phyloP scores from a whole-genome alignment of 2,888 invertebrate genomes.

The Chloromyia formosa region DNA sequence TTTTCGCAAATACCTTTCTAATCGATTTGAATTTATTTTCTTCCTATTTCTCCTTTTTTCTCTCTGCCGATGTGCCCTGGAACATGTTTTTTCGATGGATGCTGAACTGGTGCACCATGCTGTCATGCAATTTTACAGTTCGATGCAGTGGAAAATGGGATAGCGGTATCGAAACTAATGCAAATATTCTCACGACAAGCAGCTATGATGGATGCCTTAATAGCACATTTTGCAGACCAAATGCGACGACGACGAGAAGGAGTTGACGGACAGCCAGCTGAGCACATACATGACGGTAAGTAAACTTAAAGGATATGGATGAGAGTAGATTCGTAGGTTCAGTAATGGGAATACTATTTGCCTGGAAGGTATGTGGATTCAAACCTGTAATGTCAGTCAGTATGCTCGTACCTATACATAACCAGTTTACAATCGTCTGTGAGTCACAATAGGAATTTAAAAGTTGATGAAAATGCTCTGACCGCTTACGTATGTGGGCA shows the following conservation, averaged over 20 bases:
- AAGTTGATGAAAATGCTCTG: too few species aligned
- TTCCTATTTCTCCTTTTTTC: conserved; percentile 17
- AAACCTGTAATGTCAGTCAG: too few species aligned
- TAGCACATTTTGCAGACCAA: conserved; percentile 83
- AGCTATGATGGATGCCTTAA: conserved; percentile 86
- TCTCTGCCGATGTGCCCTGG: conserved; percentile 5
- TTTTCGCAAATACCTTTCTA: background rate
- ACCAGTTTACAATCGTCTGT: too few species aligned
- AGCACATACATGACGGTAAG: conserved; percentile 64
- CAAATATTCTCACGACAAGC: conserved; percentile 74
- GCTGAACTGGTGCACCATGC: background rate
- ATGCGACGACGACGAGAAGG: conserved; percentile 70
- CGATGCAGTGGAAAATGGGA: conserved; percentile 63
- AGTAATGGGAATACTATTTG: too few species aligned
- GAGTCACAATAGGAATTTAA: too few species aligned
- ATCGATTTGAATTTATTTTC: conserved; percentile 5
- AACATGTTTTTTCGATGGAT: background rate
- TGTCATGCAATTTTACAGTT: conserved; percentile 56
- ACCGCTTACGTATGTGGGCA: too few species aligned
- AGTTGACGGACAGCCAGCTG: conserved; percentile 58
- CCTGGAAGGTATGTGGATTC: too few species aligned
- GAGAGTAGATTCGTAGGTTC: too few species aligned
- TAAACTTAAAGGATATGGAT: conserved; percentile 24
- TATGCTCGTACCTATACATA: too few species aligned
- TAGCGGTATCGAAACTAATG: conserved; percentile 63